Evolutionary conservation across 2,888 invertebrate genomes (phyloP), one percentile per base, ranked within the genome.

Genomic region (Ornithoptera alexandrae): DNA sequence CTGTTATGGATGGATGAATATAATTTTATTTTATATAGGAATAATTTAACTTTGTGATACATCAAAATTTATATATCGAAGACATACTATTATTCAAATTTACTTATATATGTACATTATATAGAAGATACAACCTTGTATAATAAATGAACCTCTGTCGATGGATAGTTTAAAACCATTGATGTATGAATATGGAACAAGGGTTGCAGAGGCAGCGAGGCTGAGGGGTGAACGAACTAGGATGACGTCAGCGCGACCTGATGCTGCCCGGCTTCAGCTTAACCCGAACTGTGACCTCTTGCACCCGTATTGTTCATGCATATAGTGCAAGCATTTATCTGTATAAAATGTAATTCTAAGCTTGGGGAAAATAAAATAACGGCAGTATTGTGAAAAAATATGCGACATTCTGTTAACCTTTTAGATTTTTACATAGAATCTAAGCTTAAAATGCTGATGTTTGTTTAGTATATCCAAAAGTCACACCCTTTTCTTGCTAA

Each of bases 191-290:
- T 87, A 80, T 86, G 77, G 86, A 80, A 76, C 82, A 81, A 85
- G 84, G 83, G 81, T 79, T 76, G 79, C 75, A 67, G 77, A 74
- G 79, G 76, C 77, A 72, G 72, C 70, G 69, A 76, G 77, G 78
- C 74, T 73, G 74, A 68, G 76, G 77, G 85, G 85, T 87, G 81
- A 82, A 79, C 82, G 89, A 86, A 84, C 88, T 83, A 78, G 76
- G 77, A 79, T 92, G 93, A 93, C 93, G 93, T 93, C 91, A 93
- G 81, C 83, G 85, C 85, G 93, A 93, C 93, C 93, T 93, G 93
- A 93, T 93, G 93, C 92, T 92, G 92, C 90, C 86, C 84, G 84
- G 84, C 77, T 85, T 84, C 86, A 84, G 87, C 84, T 82, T 87
- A 87, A 88, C 89, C 87, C 87, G 86, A 83, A 84, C 87, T 90